Evolutionary conservation across 2,888 invertebrate genomes (phyloP).

Genomic region (Enchytraeus crypticus): DNA sequence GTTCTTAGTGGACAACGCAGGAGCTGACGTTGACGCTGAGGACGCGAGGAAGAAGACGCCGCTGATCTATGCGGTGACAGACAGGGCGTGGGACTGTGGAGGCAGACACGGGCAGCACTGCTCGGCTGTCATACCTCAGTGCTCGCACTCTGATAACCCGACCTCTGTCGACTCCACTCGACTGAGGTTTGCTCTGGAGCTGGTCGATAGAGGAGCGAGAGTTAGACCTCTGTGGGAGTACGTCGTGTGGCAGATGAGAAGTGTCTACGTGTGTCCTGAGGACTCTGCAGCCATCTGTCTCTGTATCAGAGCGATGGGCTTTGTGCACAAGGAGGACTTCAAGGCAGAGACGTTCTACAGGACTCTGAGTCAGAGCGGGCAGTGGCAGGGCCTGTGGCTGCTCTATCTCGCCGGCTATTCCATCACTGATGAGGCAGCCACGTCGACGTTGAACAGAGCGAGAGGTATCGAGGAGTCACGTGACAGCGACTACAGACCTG

Average conservation of each 20-base stretch:
- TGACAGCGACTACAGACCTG: neutral
- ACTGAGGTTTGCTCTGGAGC: conserved; percentile 10
- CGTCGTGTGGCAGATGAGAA: conserved; percentile 19
- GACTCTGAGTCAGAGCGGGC: conserved; percentile 10
- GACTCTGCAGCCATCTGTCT: conserved; percentile 13
- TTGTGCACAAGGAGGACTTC: conserved; percentile 12
- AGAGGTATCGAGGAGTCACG: neutral
- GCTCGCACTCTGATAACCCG: conserved; percentile 12
- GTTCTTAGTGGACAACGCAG: conserved; percentile 8
- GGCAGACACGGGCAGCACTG: conserved; percentile 6
- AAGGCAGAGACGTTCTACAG: conserved; percentile 20
- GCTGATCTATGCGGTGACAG: conserved; percentile 16
- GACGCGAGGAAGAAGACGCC: conserved; percentile 14
- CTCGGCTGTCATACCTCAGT: conserved; percentile 12
- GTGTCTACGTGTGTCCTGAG: conserved; percentile 1
- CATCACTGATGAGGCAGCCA: conserved; percentile 7
- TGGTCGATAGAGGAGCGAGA: conserved; percentile 10
- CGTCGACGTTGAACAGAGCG: conserved; percentile 1
- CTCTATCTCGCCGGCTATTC: conserved; percentile 11
- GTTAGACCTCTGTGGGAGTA: conserved; percentile 13
- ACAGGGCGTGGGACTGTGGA: conserved; percentile 18
- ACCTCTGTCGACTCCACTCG: conserved; percentile 13
- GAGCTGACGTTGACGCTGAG: conserved; percentile 10
- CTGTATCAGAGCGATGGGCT: conserved; percentile 15
- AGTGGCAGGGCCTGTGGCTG: conserved; percentile 15